Evolutionary conservation across 2,797 vertebrate species (phyloP), one percentile per base, ranked within the genome.

Genomic region (Hippopotamyrus pictus): DNA sequence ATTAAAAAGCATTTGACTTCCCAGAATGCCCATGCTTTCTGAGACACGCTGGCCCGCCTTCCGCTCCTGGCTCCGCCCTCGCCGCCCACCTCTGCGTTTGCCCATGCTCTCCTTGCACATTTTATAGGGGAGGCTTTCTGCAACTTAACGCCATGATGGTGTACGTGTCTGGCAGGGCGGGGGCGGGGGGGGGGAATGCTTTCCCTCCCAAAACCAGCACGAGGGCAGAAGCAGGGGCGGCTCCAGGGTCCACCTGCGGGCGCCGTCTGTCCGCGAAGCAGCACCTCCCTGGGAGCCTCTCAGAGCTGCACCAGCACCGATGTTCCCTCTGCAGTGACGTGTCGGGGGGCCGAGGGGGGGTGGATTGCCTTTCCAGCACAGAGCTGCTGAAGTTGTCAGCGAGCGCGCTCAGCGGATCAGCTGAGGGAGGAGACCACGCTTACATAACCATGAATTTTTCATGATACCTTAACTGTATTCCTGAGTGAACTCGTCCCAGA

Each of bases 1-100:
- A 97, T 96, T 96, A 94, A 96, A 95, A 95, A 93, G 94, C 96
- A 95, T 96, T 96, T 95, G 96, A 96, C 96, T 96, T 96, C 96
- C 95, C 95, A 95, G 95, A 95, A 93, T 96, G 95, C 53, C 95
- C 95, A 95, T 94, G 95, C 95, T 95, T 96, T 96, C 92, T 95
- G 93, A 94, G 94, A 94, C 94, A 92, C 93, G 93, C 92, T 93
- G 90, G 41, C 41, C 94, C 93, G 93, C 94, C 94, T 95, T 94
- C 91, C 46, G 5, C 84, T 17, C 53, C 65, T 87, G 25, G 14
- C 6, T 76, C 83, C 3, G 90, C 91, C 84, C 90, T 92, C 90
- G 92, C 79, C 88, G 88, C 19, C 12, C 87, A 90, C 90, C 89
- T 92, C 90, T 22, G 57, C n/a, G n/a, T 62, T 62, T 62, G 57